These are phyloP conservation scores for Drepana arcuata DNA, from an alignment of 1,140 invertebrate species.

Conservation along the genomic window DNA sequence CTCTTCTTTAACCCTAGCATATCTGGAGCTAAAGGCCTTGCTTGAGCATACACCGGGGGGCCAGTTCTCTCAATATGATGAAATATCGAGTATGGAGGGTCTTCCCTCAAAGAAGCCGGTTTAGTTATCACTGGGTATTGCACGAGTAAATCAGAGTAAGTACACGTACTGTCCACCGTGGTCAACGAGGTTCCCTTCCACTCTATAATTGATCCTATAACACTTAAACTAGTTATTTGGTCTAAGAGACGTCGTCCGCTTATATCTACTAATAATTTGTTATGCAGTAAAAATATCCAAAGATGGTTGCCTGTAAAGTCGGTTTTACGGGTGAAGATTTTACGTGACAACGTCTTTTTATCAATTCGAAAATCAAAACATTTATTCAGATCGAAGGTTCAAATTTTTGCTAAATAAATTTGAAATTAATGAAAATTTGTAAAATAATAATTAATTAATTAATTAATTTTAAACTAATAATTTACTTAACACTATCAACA, in stretches of 20 bases:
- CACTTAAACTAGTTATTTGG: constrained; percentile 1
- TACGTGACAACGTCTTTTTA: too few species aligned
- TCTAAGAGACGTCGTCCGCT: constrained; percentile 3
- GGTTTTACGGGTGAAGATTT: too few species aligned
- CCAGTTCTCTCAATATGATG: constrained; percentile 15
- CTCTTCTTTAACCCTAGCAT: constrained; percentile 6
- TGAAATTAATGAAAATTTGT: too few species aligned
- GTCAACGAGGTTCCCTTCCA: background rate
- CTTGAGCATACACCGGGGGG: constrained; percentile 7
- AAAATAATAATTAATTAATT: too few species aligned
- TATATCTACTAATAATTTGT: constrained; percentile 6
- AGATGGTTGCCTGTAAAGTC: too few species aligned
- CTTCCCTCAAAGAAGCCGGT: constrained; percentile 5
- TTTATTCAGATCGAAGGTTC: too few species aligned
- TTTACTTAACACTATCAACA: too few species aligned
- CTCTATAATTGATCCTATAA: constrained; percentile 1
- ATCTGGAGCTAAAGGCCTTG: constrained; percentile 10
- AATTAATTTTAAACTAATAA: too few species aligned
- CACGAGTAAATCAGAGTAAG: constrained; percentile 1
- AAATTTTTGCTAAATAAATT: too few species aligned
- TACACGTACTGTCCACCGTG: constrained; percentile 1
- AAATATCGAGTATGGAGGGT: constrained; percentile 5
- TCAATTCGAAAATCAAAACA: too few species aligned
- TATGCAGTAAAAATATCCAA: constrained; percentile 5
- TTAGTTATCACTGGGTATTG: constrained; percentile 8